Evolutionary conservation across 2,888 invertebrate species (phyloP), one percentile per base, ranked within the genome.

Genomic region (Invenusta paracnida): DNA sequence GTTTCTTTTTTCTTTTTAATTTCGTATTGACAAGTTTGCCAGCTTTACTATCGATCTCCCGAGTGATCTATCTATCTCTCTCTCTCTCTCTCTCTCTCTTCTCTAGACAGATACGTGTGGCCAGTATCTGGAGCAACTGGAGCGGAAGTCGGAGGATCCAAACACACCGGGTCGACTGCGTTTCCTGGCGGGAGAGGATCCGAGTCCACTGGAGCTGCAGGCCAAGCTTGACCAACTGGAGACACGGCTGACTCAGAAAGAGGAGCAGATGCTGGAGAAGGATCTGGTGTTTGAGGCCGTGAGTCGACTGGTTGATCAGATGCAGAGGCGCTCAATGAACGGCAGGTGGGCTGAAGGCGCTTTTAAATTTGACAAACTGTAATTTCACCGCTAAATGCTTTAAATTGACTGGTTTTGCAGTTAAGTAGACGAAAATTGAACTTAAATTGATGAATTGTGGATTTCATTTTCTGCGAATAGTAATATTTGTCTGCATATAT

Each of bases 201-300:
- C 89, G 1, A 88, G 89, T n/a, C 90, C 91, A 0, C 89, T 89
- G 2, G 89, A 90, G 81, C 88, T 91, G 67, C 90, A 91, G 87
- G 88, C 89, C 31, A 91, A 91, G 88, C 88, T 91, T 1, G 91
- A 91, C 29, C 88, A 91, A 90, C 87, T 91, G 84, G 91, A 91
- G 86, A 88, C 89, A 13, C 88, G 91, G 84, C 87, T 91, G 83
- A 90, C 90, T n/a, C 90, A 90, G 86, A 90, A 90, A 87, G 91
- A 91, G 86, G 91, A 91, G 86, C 88, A 89, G 5, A 87, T 91
- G 29, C 87, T 91, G 87, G 91, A 91, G 88, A 91, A 91, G 87
- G 91, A 91, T 85, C 87, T 91, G 29, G 89, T 91, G 83, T 89
- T 89, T 87, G 91, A 91, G 86, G 91, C 91, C 88, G 90, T 90